Evolutionary conservation across 1,140 invertebrate species (phyloP), one percentile per base, ranked within the genome.

Genomic region (Heliconius hewitsoni): DNA sequence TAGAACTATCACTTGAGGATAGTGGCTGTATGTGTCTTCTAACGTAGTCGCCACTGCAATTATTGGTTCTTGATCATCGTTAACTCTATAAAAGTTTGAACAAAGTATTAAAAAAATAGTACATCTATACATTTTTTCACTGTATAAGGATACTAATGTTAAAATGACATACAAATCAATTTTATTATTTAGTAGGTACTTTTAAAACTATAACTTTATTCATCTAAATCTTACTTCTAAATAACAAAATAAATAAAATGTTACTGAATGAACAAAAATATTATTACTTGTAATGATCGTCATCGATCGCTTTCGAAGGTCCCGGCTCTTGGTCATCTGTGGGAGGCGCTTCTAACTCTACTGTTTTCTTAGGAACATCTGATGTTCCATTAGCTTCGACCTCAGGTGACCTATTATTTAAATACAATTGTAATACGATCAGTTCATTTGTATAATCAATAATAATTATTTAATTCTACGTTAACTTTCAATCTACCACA

Each of bases 1-100:
- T 82, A 96, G 89, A 85, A 95, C 89, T 77, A 96, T 91, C 2
- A 95, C 93, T 82, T 95, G 90, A 0, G 95, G 95, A 42, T 96
- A 96, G 46, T 95, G 90, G 8, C 92, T 90, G 52, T 93, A 92
- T 4, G 93, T 93, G 55, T 94, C 88, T 19, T 93, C 88, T 74
- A 95, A 87, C 1, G 86, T 91, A 8, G 93, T 93, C 1, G 90
- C 87, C 19, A 94, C 93, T 2, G 89, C 87, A 89, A 94, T 84
- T 83, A 94, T 88, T 85, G 94, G 83, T 92, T 89, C 73, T 88
- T 93, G 57, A 90, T 94, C 81, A 89, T 89, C 87, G 91, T 95
- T 80, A 84, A 95, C 84, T 89, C 91, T 83, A 78, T 78, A 74
- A 90, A 46, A 76, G 4, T 52, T 74, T 72, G 55, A 42, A 80